Base-by-base conservation (phyloP, 2,797 vertebrate genomes). In the Iguana delicatissima region DNA sequence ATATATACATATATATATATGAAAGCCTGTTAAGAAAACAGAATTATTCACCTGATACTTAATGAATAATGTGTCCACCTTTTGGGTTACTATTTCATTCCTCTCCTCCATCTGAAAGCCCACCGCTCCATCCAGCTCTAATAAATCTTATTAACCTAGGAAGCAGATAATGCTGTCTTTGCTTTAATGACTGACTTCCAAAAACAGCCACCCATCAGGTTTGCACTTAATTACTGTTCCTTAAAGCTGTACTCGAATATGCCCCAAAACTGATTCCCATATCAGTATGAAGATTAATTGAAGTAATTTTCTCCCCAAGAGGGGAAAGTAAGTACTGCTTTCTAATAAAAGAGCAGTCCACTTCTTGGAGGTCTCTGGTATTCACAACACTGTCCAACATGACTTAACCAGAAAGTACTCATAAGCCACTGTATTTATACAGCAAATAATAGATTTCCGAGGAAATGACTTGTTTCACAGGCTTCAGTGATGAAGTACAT, bases 211-310 rank as follows among this genome's bases (percentile, higher is more conserved):
- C 94, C 96, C 94, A 95, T 96, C 93, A 92, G 92, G 93, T 95
- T 95, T 95, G 92, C 95, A 94, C 94, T 96, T 92, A 97, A 96
- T 97, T 96, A 93, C 94, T 81, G 82, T 95, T 96, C 92, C 92
- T 86, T 89, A 80, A 82, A 92, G 91, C 92, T 91, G 92, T 92
- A 96, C 84, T 89, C 86, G 93, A 94, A 94, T 92, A 94, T 90
- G 32, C 76, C 89, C 74, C 91, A 80, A 88, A 96, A 92, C 59
- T 90, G n/a, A 92, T 96, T 95, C 87, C 96, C 95, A 95, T 94
- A 92, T 96, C 95, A 95, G 74, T 85, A n/a, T 92, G 90, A 91
- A 95, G 91, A 96, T 95, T 96, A 96, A 96, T 93, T 95, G 92
- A 95, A 62, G 24, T 86, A 93, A 94, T 92, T 92, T 92, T 32